Percentiles rank a stretch among this genome's conserved stretches.
These are phyloP conservation scores for Crocallis elinguaria DNA, from an alignment of 2,888 invertebrate species.

Conservation along the genomic window DNA sequence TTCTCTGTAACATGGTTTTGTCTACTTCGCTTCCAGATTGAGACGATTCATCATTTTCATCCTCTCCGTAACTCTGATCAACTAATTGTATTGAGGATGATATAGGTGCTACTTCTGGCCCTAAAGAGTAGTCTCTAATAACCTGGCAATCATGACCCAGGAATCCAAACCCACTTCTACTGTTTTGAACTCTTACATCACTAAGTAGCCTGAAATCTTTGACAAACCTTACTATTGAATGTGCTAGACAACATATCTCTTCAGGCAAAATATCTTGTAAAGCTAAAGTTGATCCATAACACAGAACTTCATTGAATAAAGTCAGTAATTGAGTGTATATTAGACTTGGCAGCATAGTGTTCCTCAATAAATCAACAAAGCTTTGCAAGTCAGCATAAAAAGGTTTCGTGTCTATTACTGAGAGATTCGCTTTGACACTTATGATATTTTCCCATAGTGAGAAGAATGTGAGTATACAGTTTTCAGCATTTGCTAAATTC, in stretches of 20 bases:
- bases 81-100: conserved; percentile 73
- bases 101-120: conserved; percentile 63
- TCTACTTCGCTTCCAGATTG: conserved; percentile 86
- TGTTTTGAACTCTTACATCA: conserved; percentile 74
- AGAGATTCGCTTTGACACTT: conserved; percentile 95
- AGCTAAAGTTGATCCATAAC: conserved; percentile 95
- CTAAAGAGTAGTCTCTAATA: conserved; percentile 66
- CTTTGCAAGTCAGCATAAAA: conserved; percentile 94
- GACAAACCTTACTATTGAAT: conserved; percentile 93
- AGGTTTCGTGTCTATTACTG: conserved; percentile 94
- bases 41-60: conserved; percentile 65
- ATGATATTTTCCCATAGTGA: conserved; percentile 95
- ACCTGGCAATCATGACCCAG: conserved; percentile 74
- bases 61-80: conserved; percentile 77
- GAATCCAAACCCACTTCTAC: conserved; percentile 76
- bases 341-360: conserved; percentile 89
- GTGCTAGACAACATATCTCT: conserved; percentile 94
- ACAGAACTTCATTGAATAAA: conserved; percentile 94
- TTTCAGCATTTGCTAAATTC: conserved; percentile 86
- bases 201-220: conserved; percentile 92
- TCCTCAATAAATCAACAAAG: conserved; percentile 89
- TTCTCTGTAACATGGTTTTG: conserved; percentile 92
- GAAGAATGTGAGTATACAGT: conserved; percentile 91
- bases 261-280: conserved; percentile 94
- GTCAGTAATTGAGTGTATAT: conserved; percentile 94